Evolutionary conservation across 2,888 invertebrate genomes (phyloP), one percentile per base, ranked within the genome.

Genomic region (Drosophila kanekoi): DNA sequence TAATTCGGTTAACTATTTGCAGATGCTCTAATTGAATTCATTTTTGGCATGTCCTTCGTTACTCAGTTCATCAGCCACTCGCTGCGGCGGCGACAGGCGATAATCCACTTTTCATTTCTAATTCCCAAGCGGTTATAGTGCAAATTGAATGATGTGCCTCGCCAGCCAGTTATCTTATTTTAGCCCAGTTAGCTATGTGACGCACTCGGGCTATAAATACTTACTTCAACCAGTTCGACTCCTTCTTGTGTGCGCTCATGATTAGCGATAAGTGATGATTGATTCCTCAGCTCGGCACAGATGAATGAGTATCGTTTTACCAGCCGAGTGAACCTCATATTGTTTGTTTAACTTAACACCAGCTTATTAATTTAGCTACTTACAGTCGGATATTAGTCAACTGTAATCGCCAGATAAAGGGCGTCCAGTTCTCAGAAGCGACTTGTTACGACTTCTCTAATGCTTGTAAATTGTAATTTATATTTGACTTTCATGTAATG

Each of bases 211-310:
- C 18, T 45, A 44, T 28, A 54, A 54, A 54, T 44, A 38, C 33
- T 63, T 44, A 38, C 33, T 63, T 40, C 8, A 64, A 44, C 32
- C 28, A 44, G 48, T 23, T 33, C 16, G n/a, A n/a, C 10, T 41
- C 37, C 13, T 37, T 14, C 5, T 32, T 40, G 56, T 62, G 59
- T 32, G 43, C 33, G 16, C 45, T 48, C 13, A 44, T 47, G 57
- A 54, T 74, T 61, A 37, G 28, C 38, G 76, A 76, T 74, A 76
- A 76, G 58, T 59, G 56, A 73, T 75, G 73, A 73, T 73, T 71
- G 74, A 71, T 67, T 52, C 40, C 49, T 44, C 23, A 35, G 48
- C 18, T 59, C 54, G 63, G 41, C 51, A 51, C 32, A 40, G 51
- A 40, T 62, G 66, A 75, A 65, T 71, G 60, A 61, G 38, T 71